Conservation (phyloP, 2,888 invertebrate genomes). For the Acrocera orbiculus region DNA sequence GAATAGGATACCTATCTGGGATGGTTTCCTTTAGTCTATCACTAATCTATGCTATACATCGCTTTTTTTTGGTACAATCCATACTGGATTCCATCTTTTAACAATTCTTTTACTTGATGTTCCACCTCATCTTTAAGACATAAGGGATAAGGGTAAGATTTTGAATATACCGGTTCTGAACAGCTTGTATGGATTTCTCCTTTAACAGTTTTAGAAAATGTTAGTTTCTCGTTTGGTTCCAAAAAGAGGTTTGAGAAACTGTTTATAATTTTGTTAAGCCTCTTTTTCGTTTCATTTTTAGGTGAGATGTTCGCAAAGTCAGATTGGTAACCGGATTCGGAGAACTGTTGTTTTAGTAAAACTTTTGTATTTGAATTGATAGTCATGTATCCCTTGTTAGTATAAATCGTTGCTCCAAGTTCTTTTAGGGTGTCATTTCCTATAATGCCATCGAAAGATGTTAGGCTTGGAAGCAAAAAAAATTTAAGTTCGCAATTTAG, state of each 20-base stretch:
- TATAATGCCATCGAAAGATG: constrained; percentile 1
- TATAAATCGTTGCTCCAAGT: neutral
- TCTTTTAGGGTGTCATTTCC: neutral
- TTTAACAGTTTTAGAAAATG: neutral
- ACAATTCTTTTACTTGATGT: constrained; percentile 6
- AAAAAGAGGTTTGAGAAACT: neutral
- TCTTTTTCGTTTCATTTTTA: neutral
- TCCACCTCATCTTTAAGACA: constrained; percentile 3
- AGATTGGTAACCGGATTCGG: neutral
- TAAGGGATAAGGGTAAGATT: constrained; percentile 6
- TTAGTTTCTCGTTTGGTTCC: constrained; percentile 2
- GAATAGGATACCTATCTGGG: constrained; percentile 8
- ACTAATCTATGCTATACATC: constrained; percentile 8
- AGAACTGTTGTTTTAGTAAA: constrained; percentile 1
- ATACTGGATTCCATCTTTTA: constrained; percentile 5
- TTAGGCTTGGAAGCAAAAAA: neutral
- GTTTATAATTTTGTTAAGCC: neutral
- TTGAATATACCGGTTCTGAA: constrained; percentile 3
- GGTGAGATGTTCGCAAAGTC: too few species aligned
- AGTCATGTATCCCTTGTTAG: neutral
- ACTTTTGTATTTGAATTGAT: neutral
- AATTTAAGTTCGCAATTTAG: neutral
- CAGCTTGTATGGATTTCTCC: constrained; percentile 3
- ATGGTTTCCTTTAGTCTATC: constrained; percentile 9
- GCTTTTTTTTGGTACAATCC: constrained; percentile 7